These are phyloP conservation scores for Phyto melanocephala DNA, from an alignment of 2,888 invertebrate species.

Conservation along the genomic window DNA sequence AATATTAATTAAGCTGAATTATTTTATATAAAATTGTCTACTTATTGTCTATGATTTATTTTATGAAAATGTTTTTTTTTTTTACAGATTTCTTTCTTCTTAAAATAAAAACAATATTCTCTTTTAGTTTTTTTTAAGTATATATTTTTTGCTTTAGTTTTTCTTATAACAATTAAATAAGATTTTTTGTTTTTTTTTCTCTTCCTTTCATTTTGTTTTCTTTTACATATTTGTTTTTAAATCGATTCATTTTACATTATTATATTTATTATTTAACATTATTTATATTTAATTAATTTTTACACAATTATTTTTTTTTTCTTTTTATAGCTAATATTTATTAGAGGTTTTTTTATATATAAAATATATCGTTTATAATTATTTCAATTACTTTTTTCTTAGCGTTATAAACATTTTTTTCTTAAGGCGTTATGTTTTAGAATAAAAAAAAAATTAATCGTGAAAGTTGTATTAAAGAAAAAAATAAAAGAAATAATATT, in stretches of 20 bases:
- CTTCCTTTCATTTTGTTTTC: conserved; percentile 18
- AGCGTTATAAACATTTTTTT: conserved; percentile 60
- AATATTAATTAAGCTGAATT: not conserved
- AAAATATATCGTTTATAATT: conserved; percentile 55
- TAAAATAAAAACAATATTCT: conserved; percentile 51
- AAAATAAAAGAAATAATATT: conserved; percentile 25
- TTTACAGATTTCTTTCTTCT: not conserved
- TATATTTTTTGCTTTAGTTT: conserved; percentile 68
- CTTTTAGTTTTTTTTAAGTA: conserved; percentile 54
- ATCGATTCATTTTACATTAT: conserved; percentile 55
- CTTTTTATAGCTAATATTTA: conserved; percentile 38
- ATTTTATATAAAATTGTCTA: not conserved
- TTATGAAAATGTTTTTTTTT: conserved; percentile 52
- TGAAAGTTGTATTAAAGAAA: conserved; percentile 11
- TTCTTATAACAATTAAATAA: conserved; percentile 69
- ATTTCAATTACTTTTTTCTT: conserved; percentile 8
- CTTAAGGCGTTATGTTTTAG: conserved; percentile 53
- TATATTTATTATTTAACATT: conserved; percentile 39
- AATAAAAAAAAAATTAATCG: conserved; percentile 30
- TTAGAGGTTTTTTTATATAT: conserved; percentile 33
- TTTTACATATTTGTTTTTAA: conserved; percentile 59
- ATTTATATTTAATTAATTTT: conserved; percentile 45
- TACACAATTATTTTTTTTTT: conserved; percentile 45
- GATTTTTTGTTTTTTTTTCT: conserved; percentile 60
- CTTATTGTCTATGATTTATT: not conserved